phyloP scores from a whole-genome alignment of 2,888 invertebrate genomes.

The Parnassius orleans region DNA sequence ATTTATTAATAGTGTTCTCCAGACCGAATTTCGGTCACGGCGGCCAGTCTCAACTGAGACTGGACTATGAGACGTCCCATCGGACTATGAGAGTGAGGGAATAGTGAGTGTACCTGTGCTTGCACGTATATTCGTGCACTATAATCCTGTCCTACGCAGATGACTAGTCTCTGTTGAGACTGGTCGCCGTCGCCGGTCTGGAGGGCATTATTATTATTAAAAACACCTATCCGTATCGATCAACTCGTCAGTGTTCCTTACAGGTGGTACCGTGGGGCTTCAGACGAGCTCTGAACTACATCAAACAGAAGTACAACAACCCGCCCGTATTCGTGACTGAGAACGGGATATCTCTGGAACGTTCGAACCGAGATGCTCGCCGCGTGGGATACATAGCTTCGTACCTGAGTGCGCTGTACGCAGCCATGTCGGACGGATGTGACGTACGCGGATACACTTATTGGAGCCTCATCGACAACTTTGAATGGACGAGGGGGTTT shows the following conservation, averaged over 20 bases:
- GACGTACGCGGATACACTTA: slow-evolving; percentile 84
- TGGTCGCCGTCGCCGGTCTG: too few relatives aligned
- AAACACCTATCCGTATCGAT: neutral
- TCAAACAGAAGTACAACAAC: slow-evolving; percentile 80
- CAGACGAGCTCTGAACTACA: slow-evolving; percentile 82
- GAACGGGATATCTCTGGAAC: slow-evolving; percentile 80
- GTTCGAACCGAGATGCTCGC: slow-evolving; percentile 63
- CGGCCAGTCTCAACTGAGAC: too few relatives aligned
- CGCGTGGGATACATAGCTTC: slow-evolving; percentile 77
- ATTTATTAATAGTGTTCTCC: too few relatives aligned
- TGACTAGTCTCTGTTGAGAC: too few relatives aligned
- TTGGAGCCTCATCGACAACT: slow-evolving; percentile 91
- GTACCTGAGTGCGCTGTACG: slow-evolving; percentile 67
- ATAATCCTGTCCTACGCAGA: too few relatives aligned
- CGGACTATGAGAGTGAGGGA: too few relatives aligned
- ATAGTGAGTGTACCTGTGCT: too few relatives aligned
- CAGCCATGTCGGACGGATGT: slow-evolving; percentile 79
- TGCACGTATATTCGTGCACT: too few relatives aligned
- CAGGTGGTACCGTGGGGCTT: slow-evolving; percentile 85
- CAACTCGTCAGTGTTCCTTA: neutral
- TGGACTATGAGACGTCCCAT: too few relatives aligned
- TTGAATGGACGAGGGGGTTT: slow-evolving; percentile 89
- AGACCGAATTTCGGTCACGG: too few relatives aligned
- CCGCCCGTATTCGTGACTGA: slow-evolving; percentile 82
- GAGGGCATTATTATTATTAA: too few relatives aligned